phyloP scores from a whole-genome alignment of 2,888 invertebrate genomes.

The Cantharis lateralis region DNA sequence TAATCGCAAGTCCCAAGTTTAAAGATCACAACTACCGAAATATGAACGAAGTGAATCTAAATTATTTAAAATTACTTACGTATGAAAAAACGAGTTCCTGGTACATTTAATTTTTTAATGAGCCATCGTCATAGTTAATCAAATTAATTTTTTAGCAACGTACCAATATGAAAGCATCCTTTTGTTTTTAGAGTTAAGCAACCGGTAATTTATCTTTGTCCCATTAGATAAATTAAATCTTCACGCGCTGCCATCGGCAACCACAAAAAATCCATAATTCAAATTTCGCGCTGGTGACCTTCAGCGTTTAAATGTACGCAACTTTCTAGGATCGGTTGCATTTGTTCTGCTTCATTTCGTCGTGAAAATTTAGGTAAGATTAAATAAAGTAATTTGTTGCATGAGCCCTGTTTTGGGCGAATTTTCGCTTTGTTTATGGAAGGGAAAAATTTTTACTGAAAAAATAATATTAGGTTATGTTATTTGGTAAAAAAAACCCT shows the following conservation, averaged over 20 bases:
- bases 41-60: no score
- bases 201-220: background rate
- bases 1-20: no score
- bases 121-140: no score
- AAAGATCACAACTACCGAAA: no score
- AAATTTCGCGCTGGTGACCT: slow-evolving; percentile 9
- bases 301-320: background rate
- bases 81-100: no score
- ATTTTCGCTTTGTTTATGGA: background rate
- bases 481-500: background rate
- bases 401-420: background rate
- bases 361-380: background rate
- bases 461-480: background rate
- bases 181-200: background rate
- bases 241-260: background rate
- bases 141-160: background rate
- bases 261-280: background rate
- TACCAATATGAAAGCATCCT: background rate
- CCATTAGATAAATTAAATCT: background rate
- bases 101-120: no score
- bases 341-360: background rate
- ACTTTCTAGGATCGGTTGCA: background rate
- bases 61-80: no score
- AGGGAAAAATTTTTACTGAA: background rate
- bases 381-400: background rate